These are phyloP conservation scores for Erythrocebus patas DNA, from an alignment of 2,113 vertebrate species.

Conservation along the genomic window DNA sequence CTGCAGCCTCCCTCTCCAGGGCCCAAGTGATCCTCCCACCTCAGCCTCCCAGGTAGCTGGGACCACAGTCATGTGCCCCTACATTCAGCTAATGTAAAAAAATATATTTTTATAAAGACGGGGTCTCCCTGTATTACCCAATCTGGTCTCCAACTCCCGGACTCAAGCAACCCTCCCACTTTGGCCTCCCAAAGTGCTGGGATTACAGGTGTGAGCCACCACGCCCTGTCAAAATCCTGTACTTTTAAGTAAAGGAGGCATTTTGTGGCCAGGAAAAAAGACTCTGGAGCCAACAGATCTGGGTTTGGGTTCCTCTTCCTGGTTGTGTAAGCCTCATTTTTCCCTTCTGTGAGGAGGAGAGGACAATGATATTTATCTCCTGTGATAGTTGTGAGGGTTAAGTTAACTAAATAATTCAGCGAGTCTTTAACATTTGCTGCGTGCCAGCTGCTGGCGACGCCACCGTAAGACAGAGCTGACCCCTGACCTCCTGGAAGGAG, in stretches of 20 bases:
- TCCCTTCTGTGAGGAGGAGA: neutral
- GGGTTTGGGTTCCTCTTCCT: neutral
- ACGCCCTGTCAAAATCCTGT: too few relatives aligned
- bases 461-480: accelerated
- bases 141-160: too few relatives aligned
- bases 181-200: too few relatives aligned
- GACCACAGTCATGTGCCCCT: too few relatives aligned
- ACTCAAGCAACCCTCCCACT: too few relatives aligned
- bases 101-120: too few relatives aligned
- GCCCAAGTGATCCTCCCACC: too few relatives aligned
- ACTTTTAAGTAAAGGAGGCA: neutral
- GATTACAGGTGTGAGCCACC: too few relatives aligned
- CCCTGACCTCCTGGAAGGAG: neutral
- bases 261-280: neutral
- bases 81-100: too few relatives aligned
- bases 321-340: neutral
- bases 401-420: accelerated
- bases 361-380: accelerated
- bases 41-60: too few relatives aligned
- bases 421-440: neutral
- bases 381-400: accelerated
- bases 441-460: accelerated
- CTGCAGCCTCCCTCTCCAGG: too few relatives aligned
- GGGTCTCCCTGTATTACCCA: too few relatives aligned
- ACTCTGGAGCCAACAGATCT: neutral